Evolutionary conservation across 2,113 vertebrate species (phyloP).

Genomic region (Peromyscus maniculatus): DNA sequence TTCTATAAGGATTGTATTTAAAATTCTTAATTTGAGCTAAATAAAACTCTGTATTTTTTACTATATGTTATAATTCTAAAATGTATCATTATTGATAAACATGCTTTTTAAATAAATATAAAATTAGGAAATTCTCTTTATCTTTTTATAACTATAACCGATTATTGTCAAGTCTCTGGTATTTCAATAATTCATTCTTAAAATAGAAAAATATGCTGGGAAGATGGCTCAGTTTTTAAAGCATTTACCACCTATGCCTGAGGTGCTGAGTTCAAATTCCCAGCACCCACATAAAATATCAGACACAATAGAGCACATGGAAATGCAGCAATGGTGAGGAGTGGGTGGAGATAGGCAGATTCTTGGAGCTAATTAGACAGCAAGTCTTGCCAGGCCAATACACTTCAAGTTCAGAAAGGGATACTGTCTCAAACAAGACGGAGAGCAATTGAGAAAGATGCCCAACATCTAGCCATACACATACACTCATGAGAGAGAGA

Average conservation of each 20-base stretch:
- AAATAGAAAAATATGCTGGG: neutral
- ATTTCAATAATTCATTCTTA: slow-evolving; percentile 42
- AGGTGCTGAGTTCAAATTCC: neutral
- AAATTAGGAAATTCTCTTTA: neutral
- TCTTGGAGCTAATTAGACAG: neutral
- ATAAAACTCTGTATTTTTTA: neutral
- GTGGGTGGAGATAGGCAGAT: neutral
- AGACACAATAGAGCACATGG: no score
- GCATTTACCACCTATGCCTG: neutral
- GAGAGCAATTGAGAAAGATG: neutral
- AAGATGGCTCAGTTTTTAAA: neutral
- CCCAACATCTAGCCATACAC: neutral
- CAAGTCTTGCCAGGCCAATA: neutral
- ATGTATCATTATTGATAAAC: neutral
- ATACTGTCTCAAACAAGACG: neutral
- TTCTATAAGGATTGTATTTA: slow-evolving; percentile 19
- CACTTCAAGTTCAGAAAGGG: no score
- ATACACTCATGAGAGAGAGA: neutral
- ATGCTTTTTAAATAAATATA: neutral
- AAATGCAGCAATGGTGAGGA: rapidly evolving
- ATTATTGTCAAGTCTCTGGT: slow-evolving; percentile 6
- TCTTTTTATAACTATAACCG: neutral
- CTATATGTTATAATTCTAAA: neutral
- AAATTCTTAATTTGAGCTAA: slow-evolving; percentile 8
- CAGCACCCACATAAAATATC: neutral